Evolutionary conservation across 1,140 invertebrate species (phyloP), one percentile per base, ranked within the genome.

Genomic region (Aleiodes sp.): DNA sequence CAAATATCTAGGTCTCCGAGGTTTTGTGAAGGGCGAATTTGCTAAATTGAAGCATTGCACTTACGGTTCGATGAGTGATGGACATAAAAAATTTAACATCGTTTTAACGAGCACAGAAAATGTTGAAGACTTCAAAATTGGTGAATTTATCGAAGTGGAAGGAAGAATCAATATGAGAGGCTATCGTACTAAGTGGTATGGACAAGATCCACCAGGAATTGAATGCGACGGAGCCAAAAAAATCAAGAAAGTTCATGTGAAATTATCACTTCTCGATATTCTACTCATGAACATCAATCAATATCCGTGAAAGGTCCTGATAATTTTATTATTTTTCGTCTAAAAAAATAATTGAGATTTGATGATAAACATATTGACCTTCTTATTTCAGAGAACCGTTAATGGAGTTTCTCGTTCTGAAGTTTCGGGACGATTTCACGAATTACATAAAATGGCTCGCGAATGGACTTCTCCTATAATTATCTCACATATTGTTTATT

Each of bases 11-110:
- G 46, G 46, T 52, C 46, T 52, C 16, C 21, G 26, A 10, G 46
- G 46, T 24, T 52, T 52, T 9, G 46, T 52, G 4, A 52, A 52
- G 8, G 46, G 16, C 16, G 46, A 52, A 52, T 52, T 52, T 24
- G 46, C 46, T 24, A 52, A 52, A 24, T 19, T 52, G 19, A 52
- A 52, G 16, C 46, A 52, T 16, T 52, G 46, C 46, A 52, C 46
- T 52, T 52, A 52, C 16, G 46, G 46, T 10, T 52, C 46, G 7
- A 52, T 52, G 8, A 52, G 19, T 4, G 46, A 52, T 12, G 46
- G 46, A 9, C 46, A 21, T 12, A 52, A 52, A 10, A 52, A 52
- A 52, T 19, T 52, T 0, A 52, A 52, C 21, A 52, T 52, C 12
- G 46, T 52, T 21, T 21, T 52, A 21, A 52, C 46, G 21, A 52